phyloP scores from a whole-genome alignment of 2,888 invertebrate genomes.

The Electrophaes corylata region DNA sequence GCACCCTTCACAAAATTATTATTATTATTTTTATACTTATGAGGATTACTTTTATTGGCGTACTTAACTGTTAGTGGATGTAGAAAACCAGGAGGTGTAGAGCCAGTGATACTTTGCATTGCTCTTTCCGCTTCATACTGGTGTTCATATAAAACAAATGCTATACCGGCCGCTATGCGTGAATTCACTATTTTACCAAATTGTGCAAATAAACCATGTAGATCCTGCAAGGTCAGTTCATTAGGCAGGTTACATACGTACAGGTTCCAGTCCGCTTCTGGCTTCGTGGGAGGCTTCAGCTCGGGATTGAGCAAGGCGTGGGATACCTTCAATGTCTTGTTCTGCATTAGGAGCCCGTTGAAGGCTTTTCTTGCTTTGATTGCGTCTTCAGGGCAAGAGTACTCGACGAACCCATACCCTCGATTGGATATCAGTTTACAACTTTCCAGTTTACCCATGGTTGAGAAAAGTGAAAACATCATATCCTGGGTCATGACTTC shows the following conservation, averaged over 20 bases:
- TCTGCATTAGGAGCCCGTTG: conserved; percentile 82
- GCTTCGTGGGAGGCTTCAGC: conserved; percentile 79
- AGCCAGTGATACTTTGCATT: conserved; percentile 77
- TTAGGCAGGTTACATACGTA: conserved; percentile 84
- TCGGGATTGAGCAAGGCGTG: conserved; percentile 81
- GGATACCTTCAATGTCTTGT: conserved; percentile 82
- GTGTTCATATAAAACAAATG: conserved; percentile 81
- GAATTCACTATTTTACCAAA: conserved; percentile 84
- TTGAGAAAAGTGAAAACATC: conserved; percentile 83
- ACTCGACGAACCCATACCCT: conserved; percentile 84
- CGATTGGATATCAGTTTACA: conserved; percentile 84
- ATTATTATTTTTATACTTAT: conserved; percentile 80
- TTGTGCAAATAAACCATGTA: conserved; percentile 83
- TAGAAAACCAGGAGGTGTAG: conserved; percentile 80
- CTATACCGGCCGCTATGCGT: conserved; percentile 82
- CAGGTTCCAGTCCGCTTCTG: conserved; percentile 83
- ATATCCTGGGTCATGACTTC: conserved; percentile 85
- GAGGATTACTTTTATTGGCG: conserved; percentile 83
- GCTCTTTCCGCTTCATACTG: conserved; percentile 81
- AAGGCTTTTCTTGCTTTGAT: conserved; percentile 80
- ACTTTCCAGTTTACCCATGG: conserved; percentile 84
- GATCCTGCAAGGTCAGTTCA: conserved; percentile 83
- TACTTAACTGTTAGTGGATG: conserved; percentile 84
- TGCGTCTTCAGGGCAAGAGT: conserved; percentile 80
- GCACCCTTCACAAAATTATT: conserved; percentile 78